Conservation (phyloP, 2,888 invertebrate genomes). For the Mythimna lalbum region DNA sequence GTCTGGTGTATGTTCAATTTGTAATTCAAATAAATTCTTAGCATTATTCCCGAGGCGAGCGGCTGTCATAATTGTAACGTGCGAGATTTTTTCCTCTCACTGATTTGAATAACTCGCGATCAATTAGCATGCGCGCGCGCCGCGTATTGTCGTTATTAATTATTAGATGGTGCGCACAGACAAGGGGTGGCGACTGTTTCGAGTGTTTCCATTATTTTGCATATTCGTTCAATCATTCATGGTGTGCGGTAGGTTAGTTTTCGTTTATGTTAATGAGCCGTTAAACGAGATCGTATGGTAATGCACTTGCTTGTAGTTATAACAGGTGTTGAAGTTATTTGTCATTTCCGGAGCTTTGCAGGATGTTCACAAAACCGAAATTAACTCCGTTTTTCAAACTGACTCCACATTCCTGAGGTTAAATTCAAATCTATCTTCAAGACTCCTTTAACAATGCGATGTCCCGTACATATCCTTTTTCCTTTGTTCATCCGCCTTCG, state of each 20-base stretch:
- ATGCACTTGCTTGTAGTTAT: conserved; percentile 31
- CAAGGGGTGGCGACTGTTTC: conserved; percentile 64
- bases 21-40: conserved; percentile 89
- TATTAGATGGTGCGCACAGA: conserved; percentile 50
- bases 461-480: not conserved
- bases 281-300: conserved; percentile 55
- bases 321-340: conserved; percentile 16
- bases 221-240: conserved; percentile 75
- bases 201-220: conserved; percentile 73
- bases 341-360: conserved; percentile 6
- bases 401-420: not conserved
- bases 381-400: not conserved
- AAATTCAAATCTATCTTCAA: too few relatives aligned
- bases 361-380: not conserved
- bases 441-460: not conserved
- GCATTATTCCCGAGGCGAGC: conserved; percentile 78
- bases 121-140: conserved; percentile 75
- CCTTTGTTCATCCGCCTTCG: not conserved
- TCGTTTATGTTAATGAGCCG: conserved; percentile 69
- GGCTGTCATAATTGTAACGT: conserved; percentile 85
- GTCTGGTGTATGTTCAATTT: conserved; percentile 86
- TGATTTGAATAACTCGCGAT: conserved; percentile 71
- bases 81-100: conserved; percentile 78
- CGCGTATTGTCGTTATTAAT: conserved; percentile 62
- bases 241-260: conserved; percentile 78